phyloP scores from a whole-genome alignment of 2,888 invertebrate species.

The Meghimatium bilineatum region DNA sequence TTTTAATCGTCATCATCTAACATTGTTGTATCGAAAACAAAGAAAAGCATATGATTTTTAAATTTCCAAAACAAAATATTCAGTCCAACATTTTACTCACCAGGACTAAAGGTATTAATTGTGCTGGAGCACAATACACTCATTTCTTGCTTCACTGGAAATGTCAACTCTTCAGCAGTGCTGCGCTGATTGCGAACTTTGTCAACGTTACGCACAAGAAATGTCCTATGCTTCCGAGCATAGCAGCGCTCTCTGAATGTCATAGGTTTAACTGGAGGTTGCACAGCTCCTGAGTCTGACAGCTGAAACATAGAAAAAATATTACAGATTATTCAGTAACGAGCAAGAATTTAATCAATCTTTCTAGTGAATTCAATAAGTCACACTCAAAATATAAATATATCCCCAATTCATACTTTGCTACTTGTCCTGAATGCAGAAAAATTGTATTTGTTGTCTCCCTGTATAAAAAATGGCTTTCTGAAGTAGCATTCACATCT shows the following conservation, averaged over 20 bases:
- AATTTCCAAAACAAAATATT: background rate
- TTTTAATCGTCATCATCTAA: too few relatives aligned
- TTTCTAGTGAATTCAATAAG: too few relatives aligned
- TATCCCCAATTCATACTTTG: too few relatives aligned
- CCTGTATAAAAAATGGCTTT: too few relatives aligned
- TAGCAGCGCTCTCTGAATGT: slow-evolving; percentile 88
- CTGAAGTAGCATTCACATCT: too few relatives aligned
- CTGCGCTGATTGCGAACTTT: slow-evolving; percentile 81
- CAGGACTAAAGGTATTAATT: slow-evolving; percentile 41
- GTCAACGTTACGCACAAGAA: slow-evolving; percentile 91
- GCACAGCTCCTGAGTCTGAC: slow-evolving; percentile 29
- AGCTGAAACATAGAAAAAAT: background rate
- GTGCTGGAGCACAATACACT: slow-evolving; percentile 29
- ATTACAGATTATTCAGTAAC: too few relatives aligned
- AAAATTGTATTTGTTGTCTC: too few relatives aligned
- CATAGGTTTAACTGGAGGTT: slow-evolving; percentile 82
- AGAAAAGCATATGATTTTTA: too few relatives aligned
- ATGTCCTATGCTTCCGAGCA: slow-evolving; percentile 88
- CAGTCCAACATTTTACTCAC: slow-evolving; percentile 26
- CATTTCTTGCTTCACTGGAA: slow-evolving; percentile 27
- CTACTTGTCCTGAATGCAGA: too few relatives aligned
- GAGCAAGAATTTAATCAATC: too few relatives aligned
- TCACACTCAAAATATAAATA: too few relatives aligned
- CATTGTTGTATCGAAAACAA: too few relatives aligned
- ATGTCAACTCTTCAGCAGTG: slow-evolving; percentile 17